phyloP scores from a whole-genome alignment of 2,113 vertebrate species.

The Vidua macroura region DNA sequence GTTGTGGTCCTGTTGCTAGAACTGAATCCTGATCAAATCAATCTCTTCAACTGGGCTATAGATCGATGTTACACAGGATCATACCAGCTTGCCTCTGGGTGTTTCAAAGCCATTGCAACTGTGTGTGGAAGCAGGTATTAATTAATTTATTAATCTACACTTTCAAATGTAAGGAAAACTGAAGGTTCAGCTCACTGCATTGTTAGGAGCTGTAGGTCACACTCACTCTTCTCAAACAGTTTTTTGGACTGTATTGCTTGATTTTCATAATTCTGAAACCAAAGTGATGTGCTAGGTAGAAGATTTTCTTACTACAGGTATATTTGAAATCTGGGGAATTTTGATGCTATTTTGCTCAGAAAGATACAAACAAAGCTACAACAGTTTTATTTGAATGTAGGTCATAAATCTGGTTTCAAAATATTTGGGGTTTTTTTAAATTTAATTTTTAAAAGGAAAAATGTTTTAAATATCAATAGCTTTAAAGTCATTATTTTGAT shows the following conservation, averaged over 20 bases:
- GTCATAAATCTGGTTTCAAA: background rate
- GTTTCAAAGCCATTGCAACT: slow-evolving; percentile 97
- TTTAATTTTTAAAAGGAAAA: background rate
- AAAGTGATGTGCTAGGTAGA: background rate
- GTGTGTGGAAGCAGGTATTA: slow-evolving; percentile 95
- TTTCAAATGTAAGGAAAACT: background rate
- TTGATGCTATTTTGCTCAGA: background rate
- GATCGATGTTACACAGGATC: slow-evolving; percentile 97
- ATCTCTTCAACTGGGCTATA: slow-evolving; percentile 98
- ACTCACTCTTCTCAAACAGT: background rate
- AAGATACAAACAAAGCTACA: background rate
- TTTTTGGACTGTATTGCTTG: background rate
- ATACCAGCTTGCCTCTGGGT: slow-evolving; percentile 94
- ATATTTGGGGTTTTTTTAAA: background rate
- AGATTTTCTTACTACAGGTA: background rate
- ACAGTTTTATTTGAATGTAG: background rate
- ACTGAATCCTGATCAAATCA: slow-evolving; percentile 95
- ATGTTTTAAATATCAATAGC: background rate
- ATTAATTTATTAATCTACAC: background rate
- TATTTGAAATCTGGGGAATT: background rate
- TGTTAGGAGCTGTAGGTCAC: background rate
- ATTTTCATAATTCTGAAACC: background rate
- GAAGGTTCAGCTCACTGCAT: background rate
- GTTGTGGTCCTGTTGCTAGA: slow-evolving; percentile 94
- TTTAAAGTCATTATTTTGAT: background rate